Percentiles rank a stretch among this genome's conserved stretches.
phyloP scores from a whole-genome alignment of 2,113 vertebrate species.

The Larimichthys polyactis region DNA sequence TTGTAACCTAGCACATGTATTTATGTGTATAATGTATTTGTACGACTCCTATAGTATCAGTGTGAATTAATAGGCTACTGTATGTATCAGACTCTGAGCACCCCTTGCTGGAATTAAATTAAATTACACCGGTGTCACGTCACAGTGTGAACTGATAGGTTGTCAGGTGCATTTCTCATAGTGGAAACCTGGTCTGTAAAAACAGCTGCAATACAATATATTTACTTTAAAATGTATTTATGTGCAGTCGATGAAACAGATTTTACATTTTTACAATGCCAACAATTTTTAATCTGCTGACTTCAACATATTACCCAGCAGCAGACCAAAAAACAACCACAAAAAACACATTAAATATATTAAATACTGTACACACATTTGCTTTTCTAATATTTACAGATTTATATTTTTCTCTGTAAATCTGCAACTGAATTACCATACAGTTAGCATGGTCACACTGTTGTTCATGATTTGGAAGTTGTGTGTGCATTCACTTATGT shows the following conservation, averaged over 20 bases:
- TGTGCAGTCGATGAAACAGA: background rate
- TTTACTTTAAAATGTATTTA: background rate
- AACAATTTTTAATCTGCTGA: background rate
- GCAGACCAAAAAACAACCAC: background rate
- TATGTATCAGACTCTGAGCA: slow-evolving; percentile 11
- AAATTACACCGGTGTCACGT: slow-evolving; percentile 1
- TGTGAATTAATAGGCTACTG: background rate
- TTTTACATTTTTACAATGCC: background rate
- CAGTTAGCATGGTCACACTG: background rate
- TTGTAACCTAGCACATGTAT: background rate
- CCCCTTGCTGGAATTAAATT: slow-evolving; percentile 21
- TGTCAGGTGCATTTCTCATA: background rate
- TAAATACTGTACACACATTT: too few relatives aligned
- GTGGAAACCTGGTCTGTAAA: background rate
- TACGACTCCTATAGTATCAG: background rate
- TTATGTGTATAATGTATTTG: background rate
- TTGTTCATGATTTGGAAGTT: background rate
- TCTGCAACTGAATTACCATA: background rate
- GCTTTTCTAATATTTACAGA: background rate
- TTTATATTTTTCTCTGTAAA: background rate
- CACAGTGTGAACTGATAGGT: background rate
- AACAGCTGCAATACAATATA: background rate
- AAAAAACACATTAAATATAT: background rate
- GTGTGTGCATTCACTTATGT: background rate
- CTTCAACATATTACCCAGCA: background rate